These are phyloP conservation scores for Hipposideros armiger DNA, from an alignment of 2,113 vertebrate species.

Conservation along the genomic window DNA sequence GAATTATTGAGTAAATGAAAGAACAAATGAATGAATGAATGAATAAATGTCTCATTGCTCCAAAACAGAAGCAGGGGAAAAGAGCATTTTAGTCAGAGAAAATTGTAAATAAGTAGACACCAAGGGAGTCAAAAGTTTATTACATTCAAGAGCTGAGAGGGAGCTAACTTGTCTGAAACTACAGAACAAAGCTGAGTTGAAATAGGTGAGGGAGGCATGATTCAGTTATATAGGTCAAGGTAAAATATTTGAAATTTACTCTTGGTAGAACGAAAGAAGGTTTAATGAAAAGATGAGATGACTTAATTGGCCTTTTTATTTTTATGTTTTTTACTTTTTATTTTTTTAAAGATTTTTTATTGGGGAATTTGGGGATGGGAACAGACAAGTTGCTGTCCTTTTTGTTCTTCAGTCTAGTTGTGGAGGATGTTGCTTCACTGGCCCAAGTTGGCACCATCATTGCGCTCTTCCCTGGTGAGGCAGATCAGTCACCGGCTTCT, in stretches of 20 bases:
- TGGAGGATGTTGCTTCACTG: no score
- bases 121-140: neutral
- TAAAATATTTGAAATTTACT: slow-evolving; percentile 60
- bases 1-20: neutral
- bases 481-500: no score
- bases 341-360: no score
- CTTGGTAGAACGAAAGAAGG: slow-evolving; percentile 52
- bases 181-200: slow-evolving; percentile 35
- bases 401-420: no score
- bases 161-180: slow-evolving; percentile 22
- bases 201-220: neutral
- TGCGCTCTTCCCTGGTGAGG: no score
- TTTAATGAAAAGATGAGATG: slow-evolving; percentile 72
- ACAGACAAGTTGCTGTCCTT: no score
- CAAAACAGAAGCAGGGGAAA: neutral
- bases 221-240: slow-evolving; percentile 35
- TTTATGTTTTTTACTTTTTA: no score
- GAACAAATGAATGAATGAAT: neutral
- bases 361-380: no score
- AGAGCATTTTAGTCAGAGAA: neutral
- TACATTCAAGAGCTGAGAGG: neutral
- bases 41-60: neutral
- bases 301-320: slow-evolving; percentile 75
- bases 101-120: slow-evolving; percentile 1
- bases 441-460: no score